These are phyloP conservation scores for Maniola hyperantus DNA, from an alignment of 2,888 invertebrate species.

Conservation along the genomic window DNA sequence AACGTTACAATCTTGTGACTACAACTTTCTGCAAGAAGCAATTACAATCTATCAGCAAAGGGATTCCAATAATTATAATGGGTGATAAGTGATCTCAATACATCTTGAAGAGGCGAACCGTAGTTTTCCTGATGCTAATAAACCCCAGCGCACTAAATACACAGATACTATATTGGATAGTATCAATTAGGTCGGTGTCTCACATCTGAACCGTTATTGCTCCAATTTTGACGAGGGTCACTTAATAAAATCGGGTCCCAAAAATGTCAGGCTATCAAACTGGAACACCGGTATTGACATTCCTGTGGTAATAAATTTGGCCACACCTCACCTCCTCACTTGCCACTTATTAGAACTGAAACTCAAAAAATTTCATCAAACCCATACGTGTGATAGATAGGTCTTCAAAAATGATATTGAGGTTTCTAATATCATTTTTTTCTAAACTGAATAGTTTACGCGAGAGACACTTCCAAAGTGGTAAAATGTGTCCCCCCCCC, in stretches of 20 bases:
- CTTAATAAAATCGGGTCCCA: constrained; percentile 11
- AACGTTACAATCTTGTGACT: neutral
- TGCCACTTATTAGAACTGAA: neutral
- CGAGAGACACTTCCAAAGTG: too few species aligned
- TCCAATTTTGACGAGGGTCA: constrained; percentile 6
- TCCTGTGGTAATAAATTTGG: constrained; percentile 14
- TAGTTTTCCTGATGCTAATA: too few species aligned
- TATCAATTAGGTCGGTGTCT: neutral
- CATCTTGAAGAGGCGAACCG: neutral
- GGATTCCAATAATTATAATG: neutral
- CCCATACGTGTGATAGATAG: too few species aligned
- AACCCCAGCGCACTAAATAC: neutral
- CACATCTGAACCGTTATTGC: constrained; percentile 4
- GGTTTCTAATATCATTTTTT: too few species aligned
- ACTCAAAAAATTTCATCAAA: too few species aligned
- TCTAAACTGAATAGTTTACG: too few species aligned
- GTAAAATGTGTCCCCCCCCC: too few species aligned
- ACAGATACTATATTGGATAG: neutral
- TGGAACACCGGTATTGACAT: constrained; percentile 14
- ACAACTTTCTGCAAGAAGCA: neutral
- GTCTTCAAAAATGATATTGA: too few species aligned
- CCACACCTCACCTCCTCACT: neutral
- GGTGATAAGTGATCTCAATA: neutral
- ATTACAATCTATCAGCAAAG: neutral
- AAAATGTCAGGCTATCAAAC: constrained; percentile 22